phyloP scores from a whole-genome alignment of 2,797 vertebrate genomes.

The Chrosomus eos region DNA sequence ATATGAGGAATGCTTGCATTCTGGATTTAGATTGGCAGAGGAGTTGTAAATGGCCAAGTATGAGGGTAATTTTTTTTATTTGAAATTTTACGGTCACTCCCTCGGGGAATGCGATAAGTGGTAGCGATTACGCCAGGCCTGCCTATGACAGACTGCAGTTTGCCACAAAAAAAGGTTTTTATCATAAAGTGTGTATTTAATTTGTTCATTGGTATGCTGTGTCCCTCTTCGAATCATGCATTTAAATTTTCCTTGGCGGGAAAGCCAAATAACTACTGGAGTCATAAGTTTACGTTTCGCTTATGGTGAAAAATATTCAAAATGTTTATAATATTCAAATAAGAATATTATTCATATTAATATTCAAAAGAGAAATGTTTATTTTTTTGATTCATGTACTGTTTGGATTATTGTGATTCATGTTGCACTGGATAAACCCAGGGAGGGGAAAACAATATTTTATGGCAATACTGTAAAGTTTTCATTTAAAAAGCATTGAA shows the following conservation, averaged over 20 bases:
- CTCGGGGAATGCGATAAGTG: slow-evolving; percentile 24
- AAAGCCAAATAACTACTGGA: neutral
- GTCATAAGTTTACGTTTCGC: neutral
- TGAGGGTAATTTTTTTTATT: slow-evolving; percentile 11
- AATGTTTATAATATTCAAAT: neutral
- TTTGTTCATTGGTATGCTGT: slow-evolving; percentile 1
- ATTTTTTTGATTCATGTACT: neutral
- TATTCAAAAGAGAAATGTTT: neutral
- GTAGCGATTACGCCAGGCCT: neutral
- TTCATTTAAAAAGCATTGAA: neutral
- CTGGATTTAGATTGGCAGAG: slow-evolving; percentile 12
- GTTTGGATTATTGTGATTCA: neutral
- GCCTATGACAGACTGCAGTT: neutral
- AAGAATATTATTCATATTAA: too few species aligned
- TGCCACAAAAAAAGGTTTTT: neutral
- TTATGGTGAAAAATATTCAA: neutral
- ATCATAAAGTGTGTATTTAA: slow-evolving; percentile 1
- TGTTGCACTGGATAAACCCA: slow-evolving; percentile 13
- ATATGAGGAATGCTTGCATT: neutral
- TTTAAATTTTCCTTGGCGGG: neutral
- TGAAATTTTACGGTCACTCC: slow-evolving; percentile 37
- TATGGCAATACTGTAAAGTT: slow-evolving; percentile 10
- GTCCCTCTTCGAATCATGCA: neutral
- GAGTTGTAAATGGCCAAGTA: slow-evolving; percentile 10
- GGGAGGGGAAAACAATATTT: neutral